Evolutionary conservation across 92 coral and sea anemone species (phyloP).

Genomic region (Porites divaricata): DNA sequence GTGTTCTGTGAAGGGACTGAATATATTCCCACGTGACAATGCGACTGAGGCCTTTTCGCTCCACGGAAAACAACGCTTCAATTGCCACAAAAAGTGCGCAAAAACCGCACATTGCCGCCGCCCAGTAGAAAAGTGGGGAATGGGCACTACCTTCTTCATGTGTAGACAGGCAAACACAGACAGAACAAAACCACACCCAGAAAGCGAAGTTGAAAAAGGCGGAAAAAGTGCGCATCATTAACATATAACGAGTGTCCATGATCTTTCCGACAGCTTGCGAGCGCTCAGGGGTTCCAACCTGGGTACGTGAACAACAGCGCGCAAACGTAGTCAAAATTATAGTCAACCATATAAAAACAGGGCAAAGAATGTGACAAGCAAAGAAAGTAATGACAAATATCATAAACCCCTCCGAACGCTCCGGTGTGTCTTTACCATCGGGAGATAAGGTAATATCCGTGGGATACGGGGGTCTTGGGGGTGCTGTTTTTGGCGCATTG

Average conservation of each 20-base stretch:
- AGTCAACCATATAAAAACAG: slow-evolving; percentile 50
- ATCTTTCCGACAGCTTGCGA: slow-evolving; percentile 19
- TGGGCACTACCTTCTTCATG: slow-evolving; percentile 7
- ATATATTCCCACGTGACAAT: slow-evolving; percentile 61
- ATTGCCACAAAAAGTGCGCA: slow-evolving; percentile 47
- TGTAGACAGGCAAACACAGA: slow-evolving; percentile 31
- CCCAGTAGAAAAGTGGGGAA: slow-evolving; percentile 48
- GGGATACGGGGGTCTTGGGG: slow-evolving; percentile 1
- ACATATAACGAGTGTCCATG: slow-evolving; percentile 23
- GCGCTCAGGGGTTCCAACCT: slow-evolving; percentile 40
- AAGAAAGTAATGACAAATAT: slow-evolving; percentile 63
- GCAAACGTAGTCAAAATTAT: slow-evolving; percentile 10
- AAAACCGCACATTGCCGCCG: slow-evolving; percentile 49
- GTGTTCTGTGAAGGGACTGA: slow-evolving; percentile 24
- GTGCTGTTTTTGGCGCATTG: neutral
- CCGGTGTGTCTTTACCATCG: slow-evolving; percentile 2
- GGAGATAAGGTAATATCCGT: neutral
- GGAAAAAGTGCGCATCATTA: slow-evolving; percentile 38
- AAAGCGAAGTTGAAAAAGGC: slow-evolving; percentile 58
- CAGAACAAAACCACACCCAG: slow-evolving; percentile 61
- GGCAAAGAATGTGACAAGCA: slow-evolving; percentile 51
- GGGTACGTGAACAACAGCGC: slow-evolving; percentile 8
- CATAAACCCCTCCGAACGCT: slow-evolving; percentile 54
- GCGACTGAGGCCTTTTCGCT: slow-evolving; percentile 35
- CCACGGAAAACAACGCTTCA: slow-evolving; percentile 50